Conservation (phyloP, 2,888 invertebrate species). For the Mythimna albipuncta region DNA sequence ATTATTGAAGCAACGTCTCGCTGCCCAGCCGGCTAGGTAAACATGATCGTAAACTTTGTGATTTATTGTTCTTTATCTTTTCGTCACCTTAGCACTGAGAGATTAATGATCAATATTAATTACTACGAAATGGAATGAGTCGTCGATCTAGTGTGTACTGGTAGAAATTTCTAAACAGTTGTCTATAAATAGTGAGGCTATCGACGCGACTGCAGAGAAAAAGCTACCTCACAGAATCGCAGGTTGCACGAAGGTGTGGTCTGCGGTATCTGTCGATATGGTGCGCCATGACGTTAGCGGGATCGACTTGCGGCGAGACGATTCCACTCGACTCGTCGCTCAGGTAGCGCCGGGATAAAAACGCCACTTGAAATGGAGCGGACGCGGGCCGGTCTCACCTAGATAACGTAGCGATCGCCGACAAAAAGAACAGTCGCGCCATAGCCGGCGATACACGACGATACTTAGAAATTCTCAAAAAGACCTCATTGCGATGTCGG, state of each 20-base stretch:
- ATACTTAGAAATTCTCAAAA: conserved; percentile 65
- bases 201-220: conserved; percentile 60
- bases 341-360: conserved; percentile 89
- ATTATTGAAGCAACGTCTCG: conserved; percentile 38
- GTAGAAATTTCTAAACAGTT: conserved; percentile 57
- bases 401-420: conserved; percentile 80
- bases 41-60: conserved; percentile 76
- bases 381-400: conserved; percentile 83
- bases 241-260: conserved; percentile 72
- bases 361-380: conserved; percentile 87
- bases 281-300: conserved; percentile 77
- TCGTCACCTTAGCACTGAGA: conserved; percentile 69
- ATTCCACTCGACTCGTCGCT: conserved; percentile 71
- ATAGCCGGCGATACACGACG: conserved; percentile 62
- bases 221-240: conserved; percentile 67
- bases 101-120: conserved; percentile 68
- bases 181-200: conserved; percentile 65
- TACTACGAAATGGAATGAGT: conserved; percentile 66
- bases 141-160: conserved; percentile 49
- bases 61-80: conserved; percentile 77
- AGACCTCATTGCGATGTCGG: conserved; percentile 58
- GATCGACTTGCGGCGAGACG: conserved; percentile 73
- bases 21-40: conserved; percentile 50
- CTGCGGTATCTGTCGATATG: conserved; percentile 66
- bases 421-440: conserved; percentile 71